Evolutionary conservation across 1,140 invertebrate species (phyloP).

Genomic region (Solenopsis fugax): DNA sequence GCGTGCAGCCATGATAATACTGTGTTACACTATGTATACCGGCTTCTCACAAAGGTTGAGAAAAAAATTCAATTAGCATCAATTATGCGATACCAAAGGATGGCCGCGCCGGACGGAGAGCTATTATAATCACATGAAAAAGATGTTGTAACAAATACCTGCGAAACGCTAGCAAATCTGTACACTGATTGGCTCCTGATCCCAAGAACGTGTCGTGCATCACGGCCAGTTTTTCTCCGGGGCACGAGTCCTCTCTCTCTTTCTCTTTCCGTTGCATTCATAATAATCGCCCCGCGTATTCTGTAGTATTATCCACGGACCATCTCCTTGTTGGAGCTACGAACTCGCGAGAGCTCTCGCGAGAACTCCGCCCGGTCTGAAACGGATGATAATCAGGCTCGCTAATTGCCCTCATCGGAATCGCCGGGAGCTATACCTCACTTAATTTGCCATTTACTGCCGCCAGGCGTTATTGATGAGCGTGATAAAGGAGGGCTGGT

Average conservation of each 20-base stretch:
- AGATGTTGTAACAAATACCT: constrained; percentile 41
- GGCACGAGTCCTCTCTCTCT: background rate
- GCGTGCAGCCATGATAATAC: background rate
- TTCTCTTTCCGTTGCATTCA: constrained; percentile 18
- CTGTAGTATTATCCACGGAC: background rate
- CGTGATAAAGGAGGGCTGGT: background rate
- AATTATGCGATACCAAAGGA: background rate
- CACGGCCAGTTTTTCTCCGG: background rate
- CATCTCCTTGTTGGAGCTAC: background rate
- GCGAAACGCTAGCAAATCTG: constrained; percentile 6
- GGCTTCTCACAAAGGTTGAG: background rate
- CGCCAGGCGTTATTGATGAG: background rate
- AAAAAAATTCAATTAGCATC: constrained; percentile 27
- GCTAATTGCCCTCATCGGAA: constrained; percentile 9
- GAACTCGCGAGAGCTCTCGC: constrained; percentile 2
- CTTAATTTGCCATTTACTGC: constrained; percentile 14
- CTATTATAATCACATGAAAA: constrained; percentile 22
- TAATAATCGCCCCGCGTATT: constrained; percentile 17
- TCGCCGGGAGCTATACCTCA: background rate
- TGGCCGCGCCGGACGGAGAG: background rate
- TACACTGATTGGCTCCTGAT: constrained; percentile 33
- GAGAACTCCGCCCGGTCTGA: constrained; percentile 3
- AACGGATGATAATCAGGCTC: constrained; percentile 22
- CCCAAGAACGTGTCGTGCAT: constrained; percentile 20
- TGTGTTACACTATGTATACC: too few relatives aligned